Percentiles rank a stretch among this genome's conserved stretches.
Evolutionary conservation across 2,797 vertebrate genomes (phyloP).

Genomic region (Carduelis carduelis): DNA sequence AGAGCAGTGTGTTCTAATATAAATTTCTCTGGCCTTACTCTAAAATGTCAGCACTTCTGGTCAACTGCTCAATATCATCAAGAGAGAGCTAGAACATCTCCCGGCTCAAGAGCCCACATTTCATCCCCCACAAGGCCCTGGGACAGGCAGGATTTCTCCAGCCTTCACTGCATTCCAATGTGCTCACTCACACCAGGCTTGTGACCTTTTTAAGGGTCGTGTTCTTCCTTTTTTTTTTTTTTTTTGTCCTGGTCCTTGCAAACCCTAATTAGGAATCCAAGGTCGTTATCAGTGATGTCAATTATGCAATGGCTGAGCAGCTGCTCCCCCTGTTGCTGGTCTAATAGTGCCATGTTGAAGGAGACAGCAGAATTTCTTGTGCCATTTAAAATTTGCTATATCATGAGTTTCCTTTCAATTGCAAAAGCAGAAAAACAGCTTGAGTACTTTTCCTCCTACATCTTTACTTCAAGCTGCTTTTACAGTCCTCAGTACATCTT

Average conservation of each 20-base stretch:
- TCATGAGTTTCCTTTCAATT: slow-evolving; percentile 65
- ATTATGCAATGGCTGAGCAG: slow-evolving; percentile 45
- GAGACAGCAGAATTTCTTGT: slow-evolving; percentile 58
- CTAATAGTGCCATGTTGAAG: slow-evolving; percentile 59
- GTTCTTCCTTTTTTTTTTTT: neutral
- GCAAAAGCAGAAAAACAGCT: slow-evolving; percentile 64
- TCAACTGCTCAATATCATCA: neutral
- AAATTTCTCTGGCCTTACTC: neutral
- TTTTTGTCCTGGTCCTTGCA: neutral
- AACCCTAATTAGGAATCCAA: slow-evolving; percentile 48
- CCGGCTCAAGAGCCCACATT: neutral
- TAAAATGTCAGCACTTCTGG: neutral
- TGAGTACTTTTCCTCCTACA: slow-evolving; percentile 66
- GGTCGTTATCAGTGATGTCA: neutral
- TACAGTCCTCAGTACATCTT: slow-evolving; percentile 36
- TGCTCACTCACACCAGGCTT: neutral
- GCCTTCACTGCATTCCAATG: neutral
- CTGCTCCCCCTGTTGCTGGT: slow-evolving; percentile 48
- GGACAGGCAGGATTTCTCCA: neutral
- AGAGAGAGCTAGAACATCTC: neutral
- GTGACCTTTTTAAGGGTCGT: neutral
- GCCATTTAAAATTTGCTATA: slow-evolving; percentile 58
- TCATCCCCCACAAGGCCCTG: neutral
- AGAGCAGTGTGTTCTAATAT: neutral
- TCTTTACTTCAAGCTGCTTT: slow-evolving; percentile 62